A percentile compares a stretch with the other conserved stretches of the same genome.
Conservation (phyloP, 2,888 invertebrate genomes). For the Zhuqinia jingwanae region DNA sequence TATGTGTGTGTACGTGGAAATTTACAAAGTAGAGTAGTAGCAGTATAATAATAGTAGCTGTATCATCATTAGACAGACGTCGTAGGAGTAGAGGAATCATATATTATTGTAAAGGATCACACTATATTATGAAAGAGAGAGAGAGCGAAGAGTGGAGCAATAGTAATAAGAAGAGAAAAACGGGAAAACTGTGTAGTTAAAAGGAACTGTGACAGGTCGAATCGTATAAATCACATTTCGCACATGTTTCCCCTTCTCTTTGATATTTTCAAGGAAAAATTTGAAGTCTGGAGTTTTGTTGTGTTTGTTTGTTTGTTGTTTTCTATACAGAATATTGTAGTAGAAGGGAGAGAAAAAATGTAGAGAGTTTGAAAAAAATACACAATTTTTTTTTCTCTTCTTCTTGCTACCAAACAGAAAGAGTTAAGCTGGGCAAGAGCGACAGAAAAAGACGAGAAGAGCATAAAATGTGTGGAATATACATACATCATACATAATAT, state of each 20-base stretch:
- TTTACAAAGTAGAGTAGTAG: neutral
- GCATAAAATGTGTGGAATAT: neutral
- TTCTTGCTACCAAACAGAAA: too few relatives aligned
- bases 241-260: conserved; percentile 76
- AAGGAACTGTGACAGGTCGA: conserved; percentile 77
- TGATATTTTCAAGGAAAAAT: conserved; percentile 50
- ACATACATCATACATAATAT: neutral
- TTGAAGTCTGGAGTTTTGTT: conserved; percentile 20
- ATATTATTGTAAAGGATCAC: conserved; percentile 53
- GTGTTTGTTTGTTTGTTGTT: conserved; percentile 44
- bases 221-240: conserved; percentile 78
- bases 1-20: too few relatives aligned
- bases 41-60: conserved; percentile 14
- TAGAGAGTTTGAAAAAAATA: conserved; percentile 23
- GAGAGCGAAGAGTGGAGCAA: conserved; percentile 44
- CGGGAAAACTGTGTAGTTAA: conserved; percentile 74
- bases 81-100: conserved; percentile 43
- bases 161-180: conserved; percentile 70
- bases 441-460: neutral
- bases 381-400: too few relatives aligned
- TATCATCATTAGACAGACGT: neutral
- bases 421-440: neutral
- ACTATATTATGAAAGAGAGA: conserved; percentile 9
- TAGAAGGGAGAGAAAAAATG: conserved; percentile 27
- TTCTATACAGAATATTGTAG: conserved; percentile 8